These are phyloP conservation scores for Notolabrus celidotus DNA, from an alignment of 2,797 vertebrate species.

Conservation along the genomic window DNA sequence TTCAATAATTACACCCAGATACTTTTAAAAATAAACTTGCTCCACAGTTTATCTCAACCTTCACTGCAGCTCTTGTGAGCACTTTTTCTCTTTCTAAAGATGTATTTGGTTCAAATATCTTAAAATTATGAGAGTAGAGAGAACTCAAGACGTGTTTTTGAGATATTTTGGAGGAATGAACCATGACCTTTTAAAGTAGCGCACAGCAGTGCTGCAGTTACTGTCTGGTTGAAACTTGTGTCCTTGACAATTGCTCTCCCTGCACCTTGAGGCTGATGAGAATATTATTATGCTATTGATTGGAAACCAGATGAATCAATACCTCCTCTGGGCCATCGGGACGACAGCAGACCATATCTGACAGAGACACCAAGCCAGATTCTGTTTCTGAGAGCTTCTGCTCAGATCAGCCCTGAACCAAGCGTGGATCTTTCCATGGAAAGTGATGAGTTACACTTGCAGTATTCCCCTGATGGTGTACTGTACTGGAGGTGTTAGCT, in stretches of 20 bases:
- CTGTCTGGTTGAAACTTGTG: background rate
- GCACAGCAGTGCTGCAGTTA: background rate
- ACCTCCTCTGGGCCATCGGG: conserved; percentile 18
- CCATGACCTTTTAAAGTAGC: too few species aligned
- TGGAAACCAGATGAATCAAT: conserved; percentile 26
- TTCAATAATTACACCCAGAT: too few species aligned
- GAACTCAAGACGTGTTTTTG: too few species aligned
- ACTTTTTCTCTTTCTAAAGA: too few species aligned
- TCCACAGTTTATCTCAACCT: too few species aligned
- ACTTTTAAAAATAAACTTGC: too few species aligned
- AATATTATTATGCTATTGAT: conserved; percentile 36
- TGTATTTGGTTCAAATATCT: too few species aligned
- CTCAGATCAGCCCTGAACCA: conserved; percentile 25
- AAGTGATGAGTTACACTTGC: conserved; percentile 33
- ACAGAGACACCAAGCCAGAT: conserved; percentile 19
- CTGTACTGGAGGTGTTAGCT: conserved; percentile 25
- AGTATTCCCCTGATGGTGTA: conserved; percentile 38
- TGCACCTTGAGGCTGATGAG: conserved; percentile 16
- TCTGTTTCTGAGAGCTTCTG: conserved; percentile 30
- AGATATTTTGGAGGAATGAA: too few species aligned
- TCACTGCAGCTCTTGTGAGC: too few species aligned
- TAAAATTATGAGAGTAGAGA: too few species aligned
- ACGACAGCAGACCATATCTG: conserved; percentile 1
- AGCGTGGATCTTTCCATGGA: conserved; percentile 30
- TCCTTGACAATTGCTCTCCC: conserved; percentile 7